These are phyloP conservation scores for Drymonia ruficornis DNA, from an alignment of 2,888 invertebrate species.

Conservation along the genomic window DNA sequence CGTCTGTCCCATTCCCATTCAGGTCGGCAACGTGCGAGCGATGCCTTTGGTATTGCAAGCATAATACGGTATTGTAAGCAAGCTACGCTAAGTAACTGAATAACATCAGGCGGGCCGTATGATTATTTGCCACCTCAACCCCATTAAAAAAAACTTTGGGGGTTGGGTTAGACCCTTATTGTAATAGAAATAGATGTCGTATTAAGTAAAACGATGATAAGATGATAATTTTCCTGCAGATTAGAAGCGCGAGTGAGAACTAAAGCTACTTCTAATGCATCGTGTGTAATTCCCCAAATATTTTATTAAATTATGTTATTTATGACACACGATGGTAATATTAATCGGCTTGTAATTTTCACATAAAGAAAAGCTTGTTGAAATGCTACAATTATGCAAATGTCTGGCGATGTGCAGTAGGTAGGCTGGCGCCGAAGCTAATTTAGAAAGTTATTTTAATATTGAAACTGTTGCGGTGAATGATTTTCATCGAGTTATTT, in stretches of 20 bases:
- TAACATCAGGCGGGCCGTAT: too few species aligned
- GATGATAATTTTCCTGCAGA: background rate
- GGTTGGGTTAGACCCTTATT: too few species aligned
- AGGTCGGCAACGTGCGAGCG: too few species aligned
- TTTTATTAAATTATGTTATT: background rate
- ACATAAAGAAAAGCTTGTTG: constrained; percentile 22
- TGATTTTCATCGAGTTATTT: constrained; percentile 49
- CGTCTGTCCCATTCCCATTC: too few species aligned
- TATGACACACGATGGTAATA: background rate
- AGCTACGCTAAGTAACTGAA: too few species aligned
- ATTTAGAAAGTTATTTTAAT: constrained; percentile 53
- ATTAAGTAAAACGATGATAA: too few species aligned
- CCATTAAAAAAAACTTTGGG: too few species aligned
- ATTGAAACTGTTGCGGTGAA: constrained; percentile 45
- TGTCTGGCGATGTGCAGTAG: constrained; percentile 41
- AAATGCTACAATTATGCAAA: constrained; percentile 39
- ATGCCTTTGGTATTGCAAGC: too few species aligned
- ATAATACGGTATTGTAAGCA: too few species aligned
- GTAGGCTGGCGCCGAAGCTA: constrained; percentile 43
- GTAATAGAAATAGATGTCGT: too few species aligned
- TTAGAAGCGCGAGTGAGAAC: too few species aligned
- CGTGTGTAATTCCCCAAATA: constrained; percentile 1
- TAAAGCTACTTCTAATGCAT: constrained; percentile 14
- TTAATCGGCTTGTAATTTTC: constrained; percentile 2
- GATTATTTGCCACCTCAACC: too few species aligned